These are phyloP conservation scores for Amblyteles armatorius DNA, from an alignment of 2,888 invertebrate species.

Conservation along the genomic window DNA sequence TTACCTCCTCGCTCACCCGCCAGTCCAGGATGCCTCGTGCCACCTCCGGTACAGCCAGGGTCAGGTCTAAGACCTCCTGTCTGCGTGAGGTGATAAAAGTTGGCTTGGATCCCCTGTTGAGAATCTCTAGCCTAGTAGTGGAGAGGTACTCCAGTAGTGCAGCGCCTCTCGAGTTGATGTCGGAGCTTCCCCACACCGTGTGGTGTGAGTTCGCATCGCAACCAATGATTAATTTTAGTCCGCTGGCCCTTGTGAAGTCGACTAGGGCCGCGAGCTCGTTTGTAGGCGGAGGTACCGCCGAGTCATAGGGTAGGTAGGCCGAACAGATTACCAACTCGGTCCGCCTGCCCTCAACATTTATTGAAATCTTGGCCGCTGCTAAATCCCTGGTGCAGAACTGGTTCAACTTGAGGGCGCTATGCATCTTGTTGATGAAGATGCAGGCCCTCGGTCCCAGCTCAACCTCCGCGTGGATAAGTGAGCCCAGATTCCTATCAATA, in stretches of 20 bases:
- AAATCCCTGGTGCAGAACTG: slow-evolving; percentile 44
- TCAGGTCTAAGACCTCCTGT: slow-evolving; percentile 43
- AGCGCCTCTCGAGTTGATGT: slow-evolving; percentile 36
- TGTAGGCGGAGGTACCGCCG: slow-evolving; percentile 3
- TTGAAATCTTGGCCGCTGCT: slow-evolving; percentile 1
- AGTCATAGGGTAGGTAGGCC: slow-evolving; percentile 34
- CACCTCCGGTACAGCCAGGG: slow-evolving; percentile 3
- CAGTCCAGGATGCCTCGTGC: slow-evolving; percentile 10
- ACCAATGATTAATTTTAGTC: slow-evolving; percentile 29
- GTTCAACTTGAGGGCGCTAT: slow-evolving; percentile 34
- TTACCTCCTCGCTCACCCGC: slow-evolving; percentile 35
- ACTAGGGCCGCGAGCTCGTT: slow-evolving; percentile 10
- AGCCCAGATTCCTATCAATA: background rate
- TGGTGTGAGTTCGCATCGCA: slow-evolving; percentile 54
- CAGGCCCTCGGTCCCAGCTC: slow-evolving; percentile 50
- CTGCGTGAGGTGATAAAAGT: slow-evolving; percentile 45
- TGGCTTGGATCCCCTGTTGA: slow-evolving; percentile 32
- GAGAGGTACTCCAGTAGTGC: slow-evolving; percentile 46
- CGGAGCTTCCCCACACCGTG: slow-evolving; percentile 40
- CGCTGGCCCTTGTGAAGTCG: slow-evolving; percentile 22
- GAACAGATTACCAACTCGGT: slow-evolving; percentile 1
- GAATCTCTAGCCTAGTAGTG: slow-evolving; percentile 17
- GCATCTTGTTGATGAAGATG: slow-evolving; percentile 20
- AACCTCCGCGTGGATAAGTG: background rate
- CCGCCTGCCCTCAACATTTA: background rate